Conservation (phyloP, 2,888 invertebrate genomes). For the Leistus spinibarbis region DNA sequence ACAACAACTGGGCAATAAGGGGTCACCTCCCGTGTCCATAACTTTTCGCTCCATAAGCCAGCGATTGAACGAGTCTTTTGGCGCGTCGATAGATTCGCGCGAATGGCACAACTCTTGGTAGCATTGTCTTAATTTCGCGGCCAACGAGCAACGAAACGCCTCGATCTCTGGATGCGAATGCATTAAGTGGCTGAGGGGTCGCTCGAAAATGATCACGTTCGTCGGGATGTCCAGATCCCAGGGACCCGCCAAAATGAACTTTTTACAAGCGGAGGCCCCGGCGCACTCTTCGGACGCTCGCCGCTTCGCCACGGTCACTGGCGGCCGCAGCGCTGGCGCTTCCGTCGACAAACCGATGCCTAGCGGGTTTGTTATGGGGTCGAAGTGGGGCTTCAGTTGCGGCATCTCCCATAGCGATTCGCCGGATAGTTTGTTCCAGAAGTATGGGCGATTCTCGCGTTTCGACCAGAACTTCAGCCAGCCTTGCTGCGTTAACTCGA, state of each 20-base stretch:
- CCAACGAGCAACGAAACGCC: slow-evolving; percentile 79
- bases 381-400: slow-evolving; percentile 73
- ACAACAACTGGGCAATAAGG: slow-evolving; percentile 89
- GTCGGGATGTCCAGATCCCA: slow-evolving; percentile 95
- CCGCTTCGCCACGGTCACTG: slow-evolving; percentile 69
- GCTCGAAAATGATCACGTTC: slow-evolving; percentile 88
- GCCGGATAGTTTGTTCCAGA: slow-evolving; percentile 94
- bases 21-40: slow-evolving; percentile 84
- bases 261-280: slow-evolving; percentile 78
- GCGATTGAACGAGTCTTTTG: slow-evolving; percentile 93
- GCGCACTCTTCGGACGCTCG: slow-evolving; percentile 77
- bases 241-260: slow-evolving; percentile 86
- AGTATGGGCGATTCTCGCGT: slow-evolving; percentile 92
- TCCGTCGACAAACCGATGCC: slow-evolving; percentile 66
- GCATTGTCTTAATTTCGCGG: slow-evolving; percentile 84
- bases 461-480: slow-evolving; percentile 98
- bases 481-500: slow-evolving; percentile 80
- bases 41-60: slow-evolving; percentile 97
- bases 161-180: slow-evolving; percentile 96
- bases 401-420: slow-evolving; percentile 97
- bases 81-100: slow-evolving; percentile 91
- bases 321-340: slow-evolving; percentile 53
- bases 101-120: slow-evolving; percentile 95
- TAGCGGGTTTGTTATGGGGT: slow-evolving; percentile 90
- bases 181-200: slow-evolving; percentile 81